phyloP scores from a whole-genome alignment of 2,888 invertebrate genomes.

The Alcis repandata region DNA sequence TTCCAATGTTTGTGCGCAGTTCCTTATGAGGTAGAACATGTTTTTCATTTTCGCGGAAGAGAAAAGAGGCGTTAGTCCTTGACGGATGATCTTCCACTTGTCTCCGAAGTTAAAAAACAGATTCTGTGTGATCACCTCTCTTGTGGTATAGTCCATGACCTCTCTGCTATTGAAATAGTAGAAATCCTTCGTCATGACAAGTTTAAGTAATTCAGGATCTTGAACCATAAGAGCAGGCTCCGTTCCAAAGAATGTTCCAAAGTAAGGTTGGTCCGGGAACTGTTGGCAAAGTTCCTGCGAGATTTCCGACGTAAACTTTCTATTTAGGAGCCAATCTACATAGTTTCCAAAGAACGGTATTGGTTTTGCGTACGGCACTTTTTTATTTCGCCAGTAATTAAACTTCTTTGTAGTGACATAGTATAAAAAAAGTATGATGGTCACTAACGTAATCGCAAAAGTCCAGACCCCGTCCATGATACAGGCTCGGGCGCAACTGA shows the following conservation, averaged over 20 bases:
- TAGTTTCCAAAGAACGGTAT: constrained; percentile 52
- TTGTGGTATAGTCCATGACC: constrained; percentile 44
- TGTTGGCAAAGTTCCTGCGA: constrained; percentile 38
- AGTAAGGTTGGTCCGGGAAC: constrained; percentile 42
- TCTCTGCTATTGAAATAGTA: constrained; percentile 55
- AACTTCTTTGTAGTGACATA: constrained; percentile 38
- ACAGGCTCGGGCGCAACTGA: not conserved
- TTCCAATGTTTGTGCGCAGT: constrained; percentile 49
- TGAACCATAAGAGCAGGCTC: constrained; percentile 50
- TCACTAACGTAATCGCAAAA: not conserved
- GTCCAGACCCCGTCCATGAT: constrained; percentile 14
- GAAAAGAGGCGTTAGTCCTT: constrained; percentile 55
- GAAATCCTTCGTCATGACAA: constrained; percentile 54
- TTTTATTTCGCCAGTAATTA: constrained; percentile 45
- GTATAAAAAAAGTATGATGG: constrained; percentile 32
- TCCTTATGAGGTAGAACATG: constrained; percentile 58
- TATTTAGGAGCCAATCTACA: constrained; percentile 39
- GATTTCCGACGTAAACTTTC: constrained; percentile 35
- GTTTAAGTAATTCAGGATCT: constrained; percentile 54
- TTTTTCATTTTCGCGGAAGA: constrained; percentile 55
- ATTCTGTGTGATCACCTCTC: constrained; percentile 50
- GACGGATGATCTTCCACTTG: constrained; percentile 54
- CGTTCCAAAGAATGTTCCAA: constrained; percentile 47
- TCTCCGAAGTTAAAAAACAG: constrained; percentile 55
- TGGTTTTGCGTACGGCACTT: constrained; percentile 46